Conservation (phyloP, 2,888 invertebrate genomes). For the Acanthosepion esculentum region DNA sequence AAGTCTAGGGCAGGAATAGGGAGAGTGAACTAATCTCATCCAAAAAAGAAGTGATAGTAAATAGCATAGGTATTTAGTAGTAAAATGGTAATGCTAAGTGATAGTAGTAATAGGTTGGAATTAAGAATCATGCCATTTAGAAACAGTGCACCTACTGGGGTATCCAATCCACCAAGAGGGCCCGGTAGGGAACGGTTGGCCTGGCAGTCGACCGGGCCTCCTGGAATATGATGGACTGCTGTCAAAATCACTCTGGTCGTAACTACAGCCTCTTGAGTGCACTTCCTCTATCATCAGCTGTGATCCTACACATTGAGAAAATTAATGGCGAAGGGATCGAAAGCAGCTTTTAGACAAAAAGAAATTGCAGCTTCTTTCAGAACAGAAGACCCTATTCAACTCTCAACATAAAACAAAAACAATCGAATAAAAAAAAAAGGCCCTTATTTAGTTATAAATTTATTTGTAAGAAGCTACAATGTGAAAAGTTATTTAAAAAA, state of each 20-base stretch:
- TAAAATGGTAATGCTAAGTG: background rate
- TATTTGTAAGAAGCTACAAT: too few relatives aligned
- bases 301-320: conserved; percentile 43
- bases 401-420: background rate
- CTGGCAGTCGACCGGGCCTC: conserved; percentile 40
- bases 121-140: conserved; percentile 45
- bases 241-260: conserved; percentile 46
- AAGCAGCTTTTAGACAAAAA: conserved; percentile 23
- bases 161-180: conserved; percentile 48
- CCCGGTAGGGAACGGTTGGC: conserved; percentile 42
- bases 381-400: background rate
- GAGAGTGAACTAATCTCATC: background rate
- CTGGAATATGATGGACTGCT: conserved; percentile 35
- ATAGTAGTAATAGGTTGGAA: conserved; percentile 39
- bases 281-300: conserved; percentile 25
- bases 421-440: background rate
- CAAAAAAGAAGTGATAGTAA: background rate
- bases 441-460: background rate
- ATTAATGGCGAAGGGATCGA: conserved; percentile 38
- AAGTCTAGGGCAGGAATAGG: background rate
- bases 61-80: conserved; percentile 4
- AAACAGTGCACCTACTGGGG: conserved; percentile 47
- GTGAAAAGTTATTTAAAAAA: too few relatives aligned
- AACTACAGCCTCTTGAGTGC: conserved; percentile 42
- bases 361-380: conserved; percentile 33